A percentile compares a stretch with the other conserved stretches of the same genome.
These are phyloP conservation scores for Hydrolagus colliei DNA, from an alignment of 2,797 vertebrate species.

Conservation along the genomic window DNA sequence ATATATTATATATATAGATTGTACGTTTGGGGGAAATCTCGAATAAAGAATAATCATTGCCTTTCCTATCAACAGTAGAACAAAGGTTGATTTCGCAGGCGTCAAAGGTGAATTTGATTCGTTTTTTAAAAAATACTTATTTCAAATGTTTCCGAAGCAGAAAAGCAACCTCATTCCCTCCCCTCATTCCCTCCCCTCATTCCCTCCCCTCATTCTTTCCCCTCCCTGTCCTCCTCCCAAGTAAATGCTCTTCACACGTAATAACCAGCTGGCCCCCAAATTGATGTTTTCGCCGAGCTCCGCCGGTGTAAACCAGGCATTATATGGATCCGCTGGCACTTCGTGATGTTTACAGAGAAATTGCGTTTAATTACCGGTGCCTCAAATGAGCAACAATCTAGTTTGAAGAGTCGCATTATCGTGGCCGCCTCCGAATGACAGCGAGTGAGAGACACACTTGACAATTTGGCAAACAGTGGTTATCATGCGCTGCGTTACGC, in stretches of 20 bases:
- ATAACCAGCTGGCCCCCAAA: neutral
- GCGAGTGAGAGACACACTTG: neutral
- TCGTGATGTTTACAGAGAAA: neutral
- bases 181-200: no score
- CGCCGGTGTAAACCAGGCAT: neutral
- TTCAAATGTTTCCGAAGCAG: neutral
- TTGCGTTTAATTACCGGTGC: neutral
- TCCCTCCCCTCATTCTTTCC: no score
- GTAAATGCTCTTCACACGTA: neutral
- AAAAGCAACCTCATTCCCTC: no score
- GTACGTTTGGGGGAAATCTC: slow-evolving; percentile 36
- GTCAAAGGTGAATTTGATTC: neutral
- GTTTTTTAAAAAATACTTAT: neutral
- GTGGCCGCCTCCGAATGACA: no score
- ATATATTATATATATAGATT: slow-evolving; percentile 47
- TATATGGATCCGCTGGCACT: neutral
- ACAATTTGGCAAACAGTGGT: neutral
- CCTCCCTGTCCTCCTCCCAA: no score
- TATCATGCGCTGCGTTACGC: no score
- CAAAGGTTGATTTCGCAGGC: neutral
- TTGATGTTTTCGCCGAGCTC: neutral
- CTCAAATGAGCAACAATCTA: neutral
- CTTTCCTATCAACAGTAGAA: neutral
- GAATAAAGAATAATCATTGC: neutral
- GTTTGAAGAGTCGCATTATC: neutral